A percentile compares a stretch with the other conserved stretches of the same genome.
phyloP scores from a whole-genome alignment of 2,113 vertebrate species.

The Phalacrocorax aristotelis region DNA sequence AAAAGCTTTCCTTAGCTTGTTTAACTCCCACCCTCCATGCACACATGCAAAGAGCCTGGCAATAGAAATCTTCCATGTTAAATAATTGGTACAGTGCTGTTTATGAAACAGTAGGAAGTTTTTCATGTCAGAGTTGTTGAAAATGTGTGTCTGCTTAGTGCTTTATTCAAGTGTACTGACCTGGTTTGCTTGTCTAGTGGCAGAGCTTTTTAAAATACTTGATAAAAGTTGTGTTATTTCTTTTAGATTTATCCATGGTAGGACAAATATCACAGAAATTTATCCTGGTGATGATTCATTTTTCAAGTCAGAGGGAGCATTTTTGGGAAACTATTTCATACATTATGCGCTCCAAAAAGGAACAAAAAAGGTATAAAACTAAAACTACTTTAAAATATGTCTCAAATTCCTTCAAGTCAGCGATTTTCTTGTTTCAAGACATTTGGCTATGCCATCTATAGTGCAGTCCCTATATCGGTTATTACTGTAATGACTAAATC shows the following conservation, averaged over 20 bases:
- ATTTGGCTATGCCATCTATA: background rate
- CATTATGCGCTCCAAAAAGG: constrained; percentile 67
- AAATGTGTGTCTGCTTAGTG: background rate
- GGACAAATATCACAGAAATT: constrained; percentile 77
- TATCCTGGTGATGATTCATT: constrained; percentile 88
- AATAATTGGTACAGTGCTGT: background rate
- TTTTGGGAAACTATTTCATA: constrained; percentile 82
- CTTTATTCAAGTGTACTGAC: background rate
- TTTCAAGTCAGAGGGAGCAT: constrained; percentile 82
- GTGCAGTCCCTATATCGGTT: background rate
- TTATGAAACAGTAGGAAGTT: background rate
- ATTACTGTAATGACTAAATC: background rate
- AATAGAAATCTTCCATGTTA: background rate
- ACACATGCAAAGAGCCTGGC: background rate
- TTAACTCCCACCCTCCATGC: background rate
- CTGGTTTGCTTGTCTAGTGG: background rate
- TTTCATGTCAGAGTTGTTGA: background rate
- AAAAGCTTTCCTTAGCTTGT: background rate
- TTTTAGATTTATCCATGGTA: constrained; percentile 73
- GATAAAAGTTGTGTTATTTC: background rate
- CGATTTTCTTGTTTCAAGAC: background rate
- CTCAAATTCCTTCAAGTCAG: background rate
- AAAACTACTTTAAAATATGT: background rate
- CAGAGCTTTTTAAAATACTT: background rate
- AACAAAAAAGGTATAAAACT: constrained; percentile 65